Evolutionary conservation across 2,797 vertebrate species (phyloP), one percentile per base, ranked within the genome.

Genomic region (Syncerus caffer): DNA sequence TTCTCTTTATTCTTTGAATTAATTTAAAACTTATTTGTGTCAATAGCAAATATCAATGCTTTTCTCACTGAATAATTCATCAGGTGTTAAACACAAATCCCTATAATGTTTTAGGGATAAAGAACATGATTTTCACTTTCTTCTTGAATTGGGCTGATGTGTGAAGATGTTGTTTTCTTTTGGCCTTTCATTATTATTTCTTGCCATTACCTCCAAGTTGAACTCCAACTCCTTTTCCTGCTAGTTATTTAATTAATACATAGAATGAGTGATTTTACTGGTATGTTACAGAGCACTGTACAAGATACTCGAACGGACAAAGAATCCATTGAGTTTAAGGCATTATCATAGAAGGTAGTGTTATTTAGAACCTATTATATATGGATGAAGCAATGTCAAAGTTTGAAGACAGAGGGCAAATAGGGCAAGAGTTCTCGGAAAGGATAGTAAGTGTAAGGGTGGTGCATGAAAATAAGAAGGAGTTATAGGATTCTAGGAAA

Each of bases 11-110:
- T 93, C 50, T 84, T 92, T 85, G 60, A 83, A 51, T 94, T 85
- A 80, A 17, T 95, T 83, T 95, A n/a, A 95, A 97, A 53, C 21
- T 96, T 89, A 47, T 82, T 57, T 89, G 71, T 71, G 15, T 86
- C 94, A 80, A 87, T 17, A 55, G 29, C 67, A 94, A 47, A 89
- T 76, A 78, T 47, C 58, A 38, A 15, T 74, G 27, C 31, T 79
- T 89, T 96, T 85, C 25, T 96, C 45, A 57, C 55, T 42, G n/a
- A 55, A 38, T 95, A 79, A 85, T 94, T 92, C n/a, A 64, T 74
- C 7, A 38, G 34, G 13, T 88, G 23, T 74, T 67, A 71, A 85
- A 74, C 79, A 79, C 50, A 95, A 79, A 34, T 84, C 84, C 9
- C 58, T 62, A 1, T 95, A 71, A 60, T 80, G 53, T 85, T 90